A percentile compares a stretch with the other conserved stretches of the same genome.
phyloP scores from a whole-genome alignment of 2,888 invertebrate species.

The Pyrgus malvae region DNA sequence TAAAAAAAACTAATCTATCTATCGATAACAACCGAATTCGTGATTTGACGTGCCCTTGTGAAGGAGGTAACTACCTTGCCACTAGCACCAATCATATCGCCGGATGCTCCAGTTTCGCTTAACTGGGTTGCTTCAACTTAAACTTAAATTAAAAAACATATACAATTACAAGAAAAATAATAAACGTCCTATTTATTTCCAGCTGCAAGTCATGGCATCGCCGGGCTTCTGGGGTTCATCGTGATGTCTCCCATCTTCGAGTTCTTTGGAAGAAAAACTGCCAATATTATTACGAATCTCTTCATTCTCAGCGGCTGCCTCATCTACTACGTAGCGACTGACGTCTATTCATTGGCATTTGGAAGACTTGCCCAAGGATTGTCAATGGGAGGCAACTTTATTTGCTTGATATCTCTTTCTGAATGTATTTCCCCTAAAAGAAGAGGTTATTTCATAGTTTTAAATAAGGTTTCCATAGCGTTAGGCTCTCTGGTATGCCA shows the following conservation, averaged over 20 bases:
- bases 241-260: slow-evolving; percentile 45
- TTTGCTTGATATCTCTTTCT: slow-evolving; percentile 40
- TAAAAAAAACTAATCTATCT: too few species aligned
- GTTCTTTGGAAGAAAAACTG: slow-evolving; percentile 43
- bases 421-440: slow-evolving; percentile 47
- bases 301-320: slow-evolving; percentile 42
- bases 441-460: slow-evolving; percentile 46
- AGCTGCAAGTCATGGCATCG: slow-evolving; percentile 47
- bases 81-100: too few species aligned
- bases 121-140: too few species aligned
- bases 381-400: slow-evolving; percentile 40
- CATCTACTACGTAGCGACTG: slow-evolving; percentile 40
- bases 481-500: slow-evolving; percentile 47
- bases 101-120: too few species aligned
- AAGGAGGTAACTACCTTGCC: too few species aligned
- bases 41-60: too few species aligned
- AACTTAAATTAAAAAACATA: too few species aligned
- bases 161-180: too few species aligned
- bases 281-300: slow-evolving; percentile 34
- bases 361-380: slow-evolving; percentile 48
- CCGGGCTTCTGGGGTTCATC: slow-evolving; percentile 43
- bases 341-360: slow-evolving; percentile 36
- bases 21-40: too few species aligned
- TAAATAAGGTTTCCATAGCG: slow-evolving; percentile 40
- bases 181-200: neutral